Evolutionary conservation across 1,140 invertebrate species (phyloP).

Genomic region (Aphelenchoides besseyi): DNA sequence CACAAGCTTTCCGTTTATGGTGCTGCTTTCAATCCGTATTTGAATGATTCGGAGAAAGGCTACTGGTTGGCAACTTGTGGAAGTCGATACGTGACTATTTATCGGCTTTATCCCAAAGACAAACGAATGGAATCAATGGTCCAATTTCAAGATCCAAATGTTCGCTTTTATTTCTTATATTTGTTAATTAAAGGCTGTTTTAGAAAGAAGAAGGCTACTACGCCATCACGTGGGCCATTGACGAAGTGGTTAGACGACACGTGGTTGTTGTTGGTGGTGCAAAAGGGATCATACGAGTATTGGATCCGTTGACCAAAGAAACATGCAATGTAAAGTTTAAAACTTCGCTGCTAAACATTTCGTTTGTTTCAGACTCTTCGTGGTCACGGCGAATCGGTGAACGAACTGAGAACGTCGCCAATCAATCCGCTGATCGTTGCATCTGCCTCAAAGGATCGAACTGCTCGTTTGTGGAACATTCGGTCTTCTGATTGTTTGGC

Average conservation of each 20-base stretch:
- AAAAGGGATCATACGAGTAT: constrained; percentile 40
- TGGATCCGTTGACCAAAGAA: constrained; percentile 36
- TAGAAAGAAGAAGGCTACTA: constrained; percentile 47
- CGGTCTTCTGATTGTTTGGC: constrained; percentile 31
- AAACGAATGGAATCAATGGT: constrained; percentile 29
- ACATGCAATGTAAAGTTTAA: constrained; percentile 33
- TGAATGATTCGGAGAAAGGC: not conserved
- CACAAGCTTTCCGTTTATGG: constrained; percentile 42
- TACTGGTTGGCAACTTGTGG: constrained; percentile 47
- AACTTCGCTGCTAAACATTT: not conserved
- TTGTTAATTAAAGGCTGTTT: constrained; percentile 25
- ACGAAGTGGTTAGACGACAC: constrained; percentile 22
- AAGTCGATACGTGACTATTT: constrained; percentile 38
- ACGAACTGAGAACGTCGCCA: constrained; percentile 41
- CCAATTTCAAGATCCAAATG: constrained; percentile 41
- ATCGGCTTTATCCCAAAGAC: constrained; percentile 27
- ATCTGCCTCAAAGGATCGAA: constrained; percentile 47
- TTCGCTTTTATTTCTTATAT: constrained; percentile 16
- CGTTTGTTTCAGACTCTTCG: constrained; percentile 33
- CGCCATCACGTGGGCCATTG: constrained; percentile 42
- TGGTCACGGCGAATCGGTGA: constrained; percentile 44
- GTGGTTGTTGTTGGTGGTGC: constrained; percentile 42
- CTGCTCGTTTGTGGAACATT: constrained; percentile 46
- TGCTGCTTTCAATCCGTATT: constrained; percentile 44
- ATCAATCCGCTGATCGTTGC: constrained; percentile 46